Evolutionary conservation across 2,888 invertebrate genomes (phyloP), one percentile per base, ranked within the genome.

Genomic region (Diaperis boleti): DNA sequence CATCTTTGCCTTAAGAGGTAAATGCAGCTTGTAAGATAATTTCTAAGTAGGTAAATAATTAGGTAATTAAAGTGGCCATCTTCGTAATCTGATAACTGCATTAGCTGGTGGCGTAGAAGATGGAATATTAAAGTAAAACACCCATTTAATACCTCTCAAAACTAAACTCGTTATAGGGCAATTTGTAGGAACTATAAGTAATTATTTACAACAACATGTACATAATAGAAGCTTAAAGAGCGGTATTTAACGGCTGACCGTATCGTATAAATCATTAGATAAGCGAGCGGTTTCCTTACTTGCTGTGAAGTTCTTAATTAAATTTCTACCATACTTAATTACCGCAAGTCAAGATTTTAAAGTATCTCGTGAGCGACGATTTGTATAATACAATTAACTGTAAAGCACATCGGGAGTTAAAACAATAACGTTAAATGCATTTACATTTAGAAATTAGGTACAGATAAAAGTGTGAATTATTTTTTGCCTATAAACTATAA

Each of bases 311-410:
- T 75, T 71, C 75, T 74, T 77, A 77, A 78, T 78, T 77, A 75
- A 77, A 78, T 78, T 76, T 72, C 72, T 68, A 70, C 71, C 72
- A 72, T 74, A 75, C 74, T 75, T 77, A 76, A 76, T 77, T 76
- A 76, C 72, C 68, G 65, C 64, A 65, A 68, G 70, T 71, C 70
- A 70, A 67, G 69, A 69, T 69, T 67, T 64, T 68, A 26, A 26
- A 26, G 26, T 2, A 26, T 2, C 6, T 26, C n/a, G 26, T 26
- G 6, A 2, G 26, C n/a, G n/a, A n/a, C n/a, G n/a, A 20, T 20
- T 20, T 20, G 6, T 20, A 20, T 20, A n/a, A n/a, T n/a, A n/a
- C n/a, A n/a, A n/a, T n/a, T n/a, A n/a, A n/a, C n/a, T n/a, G n/a
- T n/a, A n/a, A n/a, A n/a, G n/a, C n/a, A n/a, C n/a, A n/a, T n/a